Conservation (phyloP, 2,797 vertebrate species). For the Sebastes matsubarae region DNA sequence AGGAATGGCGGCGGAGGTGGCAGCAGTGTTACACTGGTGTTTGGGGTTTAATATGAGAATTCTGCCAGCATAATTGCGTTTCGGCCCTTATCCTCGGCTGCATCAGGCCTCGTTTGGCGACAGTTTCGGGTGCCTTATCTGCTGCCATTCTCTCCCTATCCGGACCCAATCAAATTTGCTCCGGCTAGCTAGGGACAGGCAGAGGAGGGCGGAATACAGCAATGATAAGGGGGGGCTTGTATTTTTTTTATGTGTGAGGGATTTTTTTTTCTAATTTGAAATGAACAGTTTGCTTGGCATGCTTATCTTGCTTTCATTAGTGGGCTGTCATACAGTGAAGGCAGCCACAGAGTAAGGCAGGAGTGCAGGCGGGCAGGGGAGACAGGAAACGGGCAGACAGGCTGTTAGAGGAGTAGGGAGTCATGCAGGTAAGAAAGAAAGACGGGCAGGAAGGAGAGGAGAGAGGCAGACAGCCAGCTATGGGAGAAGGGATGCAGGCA, state of each 20-base stretch:
- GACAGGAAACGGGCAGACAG: conserved; percentile 53
- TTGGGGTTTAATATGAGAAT: conserved; percentile 82
- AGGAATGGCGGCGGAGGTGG: conserved; percentile 47
- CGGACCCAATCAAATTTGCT: conserved; percentile 84
- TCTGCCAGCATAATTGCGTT: conserved; percentile 80
- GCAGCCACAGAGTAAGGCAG: conserved; percentile 59
- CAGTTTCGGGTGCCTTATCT: conserved; percentile 83
- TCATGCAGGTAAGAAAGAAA: conserved; percentile 51
- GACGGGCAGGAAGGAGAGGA: conserved; percentile 15
- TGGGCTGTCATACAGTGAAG: conserved; percentile 70
- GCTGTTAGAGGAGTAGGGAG: conserved; percentile 59
- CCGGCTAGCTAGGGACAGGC: conserved; percentile 71
- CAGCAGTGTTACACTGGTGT: conserved; percentile 48
- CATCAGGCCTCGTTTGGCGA: conserved; percentile 81
- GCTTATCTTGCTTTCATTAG: conserved; percentile 84
- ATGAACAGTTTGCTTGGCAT: conserved; percentile 76
- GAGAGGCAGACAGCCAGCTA: conserved; percentile 20
- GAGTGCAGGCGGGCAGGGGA: conserved; percentile 48
- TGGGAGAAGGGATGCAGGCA: background rate
- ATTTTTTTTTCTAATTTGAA: conserved; percentile 74
- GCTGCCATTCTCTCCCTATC: conserved; percentile 82
- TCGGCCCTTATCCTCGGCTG: conserved; percentile 80
- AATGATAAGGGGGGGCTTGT: conserved; percentile 71
- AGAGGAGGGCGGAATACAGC: conserved; percentile 66
- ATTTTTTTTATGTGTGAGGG: conserved; percentile 60